These are phyloP conservation scores for Syngnathoides biaculeatus DNA, from an alignment of 2,113 vertebrate species.

Conservation along the genomic window DNA sequence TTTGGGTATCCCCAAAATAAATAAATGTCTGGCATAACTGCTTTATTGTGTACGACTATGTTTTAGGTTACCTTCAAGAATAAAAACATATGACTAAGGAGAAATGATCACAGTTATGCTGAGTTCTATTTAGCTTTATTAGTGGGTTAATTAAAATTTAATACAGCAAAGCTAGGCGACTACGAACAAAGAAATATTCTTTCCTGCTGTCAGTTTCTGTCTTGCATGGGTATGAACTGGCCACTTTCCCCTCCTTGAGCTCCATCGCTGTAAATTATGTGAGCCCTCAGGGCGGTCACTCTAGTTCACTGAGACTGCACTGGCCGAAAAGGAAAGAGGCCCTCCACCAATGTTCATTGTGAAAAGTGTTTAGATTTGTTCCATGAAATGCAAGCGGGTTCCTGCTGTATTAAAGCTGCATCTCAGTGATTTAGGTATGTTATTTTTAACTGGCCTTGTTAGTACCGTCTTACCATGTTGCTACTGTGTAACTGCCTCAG, in stretches of 20 bases:
- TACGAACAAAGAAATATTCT: slow-evolving; percentile 54
- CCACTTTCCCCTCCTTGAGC: slow-evolving; percentile 40
- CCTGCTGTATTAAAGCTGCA: no score
- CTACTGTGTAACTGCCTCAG: no score
- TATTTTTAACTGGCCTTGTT: no score
- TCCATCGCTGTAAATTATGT: slow-evolving; percentile 44
- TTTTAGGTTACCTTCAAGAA: slow-evolving; percentile 28
- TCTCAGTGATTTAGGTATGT: no score
- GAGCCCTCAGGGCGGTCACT: slow-evolving; percentile 41
- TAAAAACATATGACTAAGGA: slow-evolving; percentile 44
- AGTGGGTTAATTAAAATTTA: slow-evolving; percentile 47
- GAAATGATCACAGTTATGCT: slow-evolving; percentile 48
- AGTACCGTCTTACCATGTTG: no score
- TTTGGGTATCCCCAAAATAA: background rate
- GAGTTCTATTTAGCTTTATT: slow-evolving; percentile 33
- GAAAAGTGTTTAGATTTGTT: slow-evolving; percentile 35
- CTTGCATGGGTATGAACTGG: slow-evolving; percentile 64
- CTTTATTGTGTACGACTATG: no score
- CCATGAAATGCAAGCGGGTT: slow-evolving; percentile 13
- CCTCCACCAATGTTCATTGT: slow-evolving; percentile 35
- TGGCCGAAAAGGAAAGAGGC: slow-evolving; percentile 41
- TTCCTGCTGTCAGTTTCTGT: slow-evolving; percentile 41
- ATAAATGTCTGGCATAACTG: background rate
- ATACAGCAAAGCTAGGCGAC: slow-evolving; percentile 66
- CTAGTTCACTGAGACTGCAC: slow-evolving; percentile 47